Evolutionary conservation across 2,113 vertebrate genomes (phyloP).

Genomic region (Shinisaurus crocodilurus): DNA sequence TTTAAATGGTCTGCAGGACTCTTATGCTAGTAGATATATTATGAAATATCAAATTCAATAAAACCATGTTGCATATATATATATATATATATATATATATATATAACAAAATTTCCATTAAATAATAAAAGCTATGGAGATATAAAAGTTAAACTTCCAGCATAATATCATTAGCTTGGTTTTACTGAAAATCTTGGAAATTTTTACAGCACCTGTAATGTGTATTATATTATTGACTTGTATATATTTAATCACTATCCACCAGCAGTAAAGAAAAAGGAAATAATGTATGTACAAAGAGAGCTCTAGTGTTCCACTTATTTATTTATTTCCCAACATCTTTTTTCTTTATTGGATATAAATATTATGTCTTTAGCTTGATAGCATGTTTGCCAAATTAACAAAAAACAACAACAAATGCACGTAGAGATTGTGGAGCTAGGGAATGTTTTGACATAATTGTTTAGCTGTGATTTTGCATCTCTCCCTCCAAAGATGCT

Average conservation of each 20-base stretch:
- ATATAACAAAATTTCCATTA: background rate
- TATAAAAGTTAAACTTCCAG: background rate
- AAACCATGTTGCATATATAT: background rate
- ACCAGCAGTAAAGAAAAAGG: background rate
- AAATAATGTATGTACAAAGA: background rate
- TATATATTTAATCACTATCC: slow-evolving; percentile 18
- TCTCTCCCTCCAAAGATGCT: no score
- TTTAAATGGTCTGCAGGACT: background rate
- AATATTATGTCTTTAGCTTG: background rate
- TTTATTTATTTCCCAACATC: background rate
- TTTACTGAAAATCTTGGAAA: background rate
- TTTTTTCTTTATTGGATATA: background rate
- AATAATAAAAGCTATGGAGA: slow-evolving; percentile 10
- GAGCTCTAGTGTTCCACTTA: background rate
- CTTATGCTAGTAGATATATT: background rate
- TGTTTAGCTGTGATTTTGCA: background rate
- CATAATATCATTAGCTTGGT: slow-evolving; percentile 7
- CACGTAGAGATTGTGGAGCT: background rate
- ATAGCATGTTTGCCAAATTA: background rate
- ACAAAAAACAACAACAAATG: background rate
- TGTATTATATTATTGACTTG: slow-evolving; percentile 13
- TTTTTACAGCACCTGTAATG: background rate
- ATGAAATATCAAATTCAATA: slow-evolving; percentile 12
- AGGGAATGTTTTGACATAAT: background rate
- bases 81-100: background rate